Evolutionary conservation across 2,113 vertebrate genomes (phyloP), one percentile per base, ranked within the genome.

Genomic region (Paedocypris sp.): DNA sequence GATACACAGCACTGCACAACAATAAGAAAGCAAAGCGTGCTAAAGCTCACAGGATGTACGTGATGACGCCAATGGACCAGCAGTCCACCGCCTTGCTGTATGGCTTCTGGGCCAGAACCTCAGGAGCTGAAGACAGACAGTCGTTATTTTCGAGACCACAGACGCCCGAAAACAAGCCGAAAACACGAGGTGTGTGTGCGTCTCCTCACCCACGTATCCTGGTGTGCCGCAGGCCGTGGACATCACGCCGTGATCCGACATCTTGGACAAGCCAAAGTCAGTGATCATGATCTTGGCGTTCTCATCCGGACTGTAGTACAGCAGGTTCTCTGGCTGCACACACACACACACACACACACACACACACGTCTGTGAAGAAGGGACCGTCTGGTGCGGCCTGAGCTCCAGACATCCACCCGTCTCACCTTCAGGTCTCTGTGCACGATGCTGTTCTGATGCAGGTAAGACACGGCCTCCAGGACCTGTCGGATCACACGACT

Each of bases 221-320:
- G 92, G 92, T 2, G 92, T 97, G 3, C 93, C 93, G 4, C 93
- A 97, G 36, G 92, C 92, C 0, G 94, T 97, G 28, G 90, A 93
- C 92, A 95, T 96, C 66, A 93, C 80, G 0, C 92, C 93, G 0
- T 81, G 91, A 68, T 93, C 91, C 43, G 90, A 65, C 62, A 93
- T 91, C 73, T 97, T 97, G 0, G 92, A 97, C 68, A 97, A 73
- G 15, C 94, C 94, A 0, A 97, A 96, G 72, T 97, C 94, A 4
- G 88, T 97, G 75, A 97, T 89, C 94, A 97, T 95, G 75, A 97
- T 97, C 72, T 93, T 97, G 2, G 94, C 86, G 28, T 96, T 91
- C 64, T 92, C 88, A 1, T 95, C 92, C 0, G 86, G 80, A 26
- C 81, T 93, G 45, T 90, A 89, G 79, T 91, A 97, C 6, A 97